Evolutionary conservation across 2,797 vertebrate species (phyloP), one percentile per base, ranked within the genome.

Genomic region (Neosalanx taihuensis): DNA sequence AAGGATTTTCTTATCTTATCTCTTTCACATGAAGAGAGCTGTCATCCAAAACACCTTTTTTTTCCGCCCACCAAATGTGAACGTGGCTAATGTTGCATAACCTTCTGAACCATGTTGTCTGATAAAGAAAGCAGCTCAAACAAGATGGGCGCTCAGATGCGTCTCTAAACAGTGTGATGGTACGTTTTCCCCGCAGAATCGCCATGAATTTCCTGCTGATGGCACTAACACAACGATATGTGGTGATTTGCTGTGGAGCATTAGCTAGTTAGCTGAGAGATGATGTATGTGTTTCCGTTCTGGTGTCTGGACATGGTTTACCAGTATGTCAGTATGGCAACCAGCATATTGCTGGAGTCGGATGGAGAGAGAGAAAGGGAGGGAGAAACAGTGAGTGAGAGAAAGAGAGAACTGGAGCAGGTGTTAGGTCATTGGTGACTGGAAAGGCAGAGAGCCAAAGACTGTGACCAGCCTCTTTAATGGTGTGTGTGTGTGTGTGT

Each of bases 391-490:
- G 18, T 18, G 29, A 57, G 49, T 3, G 33, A 60, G 17, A 51
- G 53, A 23, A 31, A 59, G 20, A 59, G 7, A 59, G 9, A 23
- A 59, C 2, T 9, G 57, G 23, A 23, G 58, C 26, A 29, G 23
- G 58, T 60, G 51, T 56, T n/a, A 6, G 18, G 51, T 6, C 51
- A 56, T 56, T 56, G 18, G 51, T n/a, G 15, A 56, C 18, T 56
- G 15, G 15, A 53, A 17, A 53, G 64, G 41, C 0, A 53, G 31
- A 72, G 59, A 81, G 26, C 30, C 69, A 72, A 37, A 71, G 69
- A 64, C 49, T 76, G 58, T 70, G 71, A 76, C 53, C 74, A 30
- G 69, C 29, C 10, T 61, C 35, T 82, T 23, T 56, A 31, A 46
- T 56, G 51, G 51, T n/a, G 51, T 56, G 51, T 56, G 51, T n/a